These are phyloP conservation scores for Nothocercus nigrocapillus DNA, from an alignment of 2,113 vertebrate species.

Conservation along the genomic window DNA sequence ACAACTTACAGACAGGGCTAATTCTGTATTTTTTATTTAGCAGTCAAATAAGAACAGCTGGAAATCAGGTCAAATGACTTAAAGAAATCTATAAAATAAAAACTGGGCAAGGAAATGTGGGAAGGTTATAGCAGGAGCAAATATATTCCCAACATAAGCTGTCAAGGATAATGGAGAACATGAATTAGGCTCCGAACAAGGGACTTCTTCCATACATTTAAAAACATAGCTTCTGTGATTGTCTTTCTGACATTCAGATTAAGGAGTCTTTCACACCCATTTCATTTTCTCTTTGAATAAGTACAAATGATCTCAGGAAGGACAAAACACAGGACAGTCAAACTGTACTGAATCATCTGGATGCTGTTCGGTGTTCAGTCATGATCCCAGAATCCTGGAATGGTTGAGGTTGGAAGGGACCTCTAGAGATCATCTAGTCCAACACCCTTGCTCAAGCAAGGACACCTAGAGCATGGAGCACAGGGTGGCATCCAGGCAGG, in stretches of 20 bases:
- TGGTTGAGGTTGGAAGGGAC: too few species aligned
- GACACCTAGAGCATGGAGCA: too few species aligned
- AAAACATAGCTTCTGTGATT: neutral
- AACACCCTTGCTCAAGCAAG: too few species aligned
- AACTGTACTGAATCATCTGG: rapidly evolving
- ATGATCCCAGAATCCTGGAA: too few species aligned
- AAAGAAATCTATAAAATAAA: neutral
- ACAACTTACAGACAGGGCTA: neutral
- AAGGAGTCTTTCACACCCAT: neutral
- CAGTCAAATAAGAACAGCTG: neutral
- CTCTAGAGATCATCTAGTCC: too few species aligned
- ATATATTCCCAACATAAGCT: neutral
- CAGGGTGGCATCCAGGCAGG: too few species aligned
- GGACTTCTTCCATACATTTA: neutral
- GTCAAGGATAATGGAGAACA: neutral
- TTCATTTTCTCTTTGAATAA: rapidly evolving
- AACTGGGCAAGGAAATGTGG: neutral
- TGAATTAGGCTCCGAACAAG: neutral
- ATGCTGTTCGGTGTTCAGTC: neutral
- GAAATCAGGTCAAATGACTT: neutral
- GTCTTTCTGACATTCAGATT: neutral
- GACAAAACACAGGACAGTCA: neutral
- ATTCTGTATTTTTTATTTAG: neutral
- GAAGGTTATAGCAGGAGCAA: conserved; percentile 36
- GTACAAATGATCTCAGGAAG: rapidly evolving